A percentile compares a stretch with the other conserved stretches of the same genome.
Evolutionary conservation across 2,113 vertebrate species (phyloP).

Genomic region (Paralichthys olivaceus): DNA sequence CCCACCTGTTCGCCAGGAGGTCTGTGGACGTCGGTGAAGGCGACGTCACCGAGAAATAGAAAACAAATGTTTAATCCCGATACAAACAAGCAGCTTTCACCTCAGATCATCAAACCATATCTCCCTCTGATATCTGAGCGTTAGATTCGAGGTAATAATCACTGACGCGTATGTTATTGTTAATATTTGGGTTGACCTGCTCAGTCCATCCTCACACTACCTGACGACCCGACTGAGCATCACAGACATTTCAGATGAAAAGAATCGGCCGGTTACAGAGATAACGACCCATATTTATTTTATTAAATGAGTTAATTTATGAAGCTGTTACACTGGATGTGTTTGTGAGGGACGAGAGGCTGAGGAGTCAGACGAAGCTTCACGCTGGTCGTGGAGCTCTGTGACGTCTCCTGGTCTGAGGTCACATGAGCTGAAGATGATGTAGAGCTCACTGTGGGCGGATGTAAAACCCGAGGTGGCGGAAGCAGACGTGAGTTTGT

Average conservation of each 20-base stretch:
- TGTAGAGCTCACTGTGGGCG: too few relatives aligned
- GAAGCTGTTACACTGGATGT: slow-evolving; percentile 49
- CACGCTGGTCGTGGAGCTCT: slow-evolving; percentile 64
- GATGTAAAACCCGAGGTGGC: background rate
- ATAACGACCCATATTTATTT: slow-evolving; percentile 71
- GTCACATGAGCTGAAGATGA: too few relatives aligned
- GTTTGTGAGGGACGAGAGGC: background rate
- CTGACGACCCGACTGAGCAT: too few relatives aligned
- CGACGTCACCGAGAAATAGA: background rate
- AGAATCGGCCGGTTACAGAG: background rate
- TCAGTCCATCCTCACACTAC: too few relatives aligned
- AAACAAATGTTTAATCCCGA: too few relatives aligned
- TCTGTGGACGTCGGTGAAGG: slow-evolving; percentile 76
- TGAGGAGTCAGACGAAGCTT: background rate
- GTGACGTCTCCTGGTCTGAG: background rate
- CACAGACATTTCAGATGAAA: background rate
- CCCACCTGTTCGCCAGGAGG: slow-evolving; percentile 84
- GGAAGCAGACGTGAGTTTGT: background rate
- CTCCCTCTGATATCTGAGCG: background rate
- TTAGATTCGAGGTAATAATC: background rate
- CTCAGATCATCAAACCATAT: background rate
- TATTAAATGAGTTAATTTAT: slow-evolving; percentile 70
- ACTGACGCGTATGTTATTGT: background rate
- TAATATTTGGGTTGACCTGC: background rate
- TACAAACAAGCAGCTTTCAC: background rate